Base-by-base conservation (phyloP, 2,888 invertebrate genomes). In the Hyppa rectilinea region DNA sequence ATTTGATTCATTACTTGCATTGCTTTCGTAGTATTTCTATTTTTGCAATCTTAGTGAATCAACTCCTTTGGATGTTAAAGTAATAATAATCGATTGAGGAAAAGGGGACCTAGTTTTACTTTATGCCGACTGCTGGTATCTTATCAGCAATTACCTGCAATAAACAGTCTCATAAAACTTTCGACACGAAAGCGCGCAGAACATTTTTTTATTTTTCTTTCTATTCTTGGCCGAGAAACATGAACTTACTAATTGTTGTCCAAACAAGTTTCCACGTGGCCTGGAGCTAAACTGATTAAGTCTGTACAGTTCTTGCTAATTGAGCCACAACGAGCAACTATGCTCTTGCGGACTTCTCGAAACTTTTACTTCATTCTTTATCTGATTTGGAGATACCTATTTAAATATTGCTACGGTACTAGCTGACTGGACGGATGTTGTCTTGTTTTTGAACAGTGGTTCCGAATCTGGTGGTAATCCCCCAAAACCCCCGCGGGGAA, bases 1-100 rank as follows among this genome's bases (percentile, higher is more conserved):
- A 73, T 81, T 78, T 73, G 84, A 78, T 81, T 81, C 73, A 83
- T 62, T 66, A 43, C 49, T 52, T 77, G 60, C 47, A 50, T 31
- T 45, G 49, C 36, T 40, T 80, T 81, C 68, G 62, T 72, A 72
- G 77, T 83, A 76, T 76, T 81, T 80, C 47, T 66, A 55, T 71
- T 82, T 70, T n/a, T 31, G 55, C 29, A n/a, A 36, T 50, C 26
- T 20, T 23, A 36, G 23, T 68, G 40, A 71, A 50, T 80, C 67
- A 67, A 38, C 29, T 47, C 20, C 7, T 45, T 6, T n/a, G 14
- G 10, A 17, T 29, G 20, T 49, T 29, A 43, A 60, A 52, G 3
- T 59, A 7, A 9, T 59, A 7, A 9, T 29, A 20, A 59, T 47
- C 23, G 40, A 43, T 79, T 67, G 50, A 74, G 75, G 80, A 79